Base-by-base conservation (phyloP, 2,888 invertebrate species). In the Lasioglossum malachurum region DNA sequence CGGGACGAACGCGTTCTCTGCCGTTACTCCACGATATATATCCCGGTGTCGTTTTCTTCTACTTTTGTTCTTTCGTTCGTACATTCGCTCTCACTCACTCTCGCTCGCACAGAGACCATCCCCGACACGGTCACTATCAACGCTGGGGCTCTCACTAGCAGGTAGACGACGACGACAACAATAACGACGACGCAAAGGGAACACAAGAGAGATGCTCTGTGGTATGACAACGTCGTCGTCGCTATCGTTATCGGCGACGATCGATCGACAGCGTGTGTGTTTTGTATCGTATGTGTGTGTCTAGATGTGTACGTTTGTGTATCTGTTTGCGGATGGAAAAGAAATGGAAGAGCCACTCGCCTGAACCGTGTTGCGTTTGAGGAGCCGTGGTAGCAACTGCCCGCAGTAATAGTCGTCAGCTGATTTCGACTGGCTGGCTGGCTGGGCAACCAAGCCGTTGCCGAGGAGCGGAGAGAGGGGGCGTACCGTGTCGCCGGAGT, bases 351-450 rank as follows among this genome's bases (percentile, higher is more conserved):
- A 84, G 72, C 60, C 88, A 91, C 93, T 92, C 90, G 91, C 93
- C 93, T 93, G 92, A 90, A 90, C 89, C 86, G 89, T 93, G 91
- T 91, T 91, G 91, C 92, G 93, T 93, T 92, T 92, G 93, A 93
- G 93, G 93, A 92, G 92, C 92, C 93, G 93, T 93, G 93, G 93
- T 93, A 93, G 92, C 93, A 93, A 93, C 93, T 93, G 89, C 90
- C 92, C 89, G 88, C 89, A 88, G 88, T 91, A 91, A 90, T 88
- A 91, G 90, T 88, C 93, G 93, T 91, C 92, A 93, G 92, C 91
- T 92, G 91, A 91, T 91, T 89, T 89, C 90, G 88, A 90, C 90
- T 91, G 91, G 88, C 90, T 91, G 87, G 90, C 87, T 88, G 87
- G 90, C 87, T 88, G 87, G 87, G 87, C 79, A 86, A 84, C 74